Evolutionary conservation across 2,888 invertebrate genomes (phyloP), one percentile per base, ranked within the genome.

Genomic region (Lasius fuliginosus): DNA sequence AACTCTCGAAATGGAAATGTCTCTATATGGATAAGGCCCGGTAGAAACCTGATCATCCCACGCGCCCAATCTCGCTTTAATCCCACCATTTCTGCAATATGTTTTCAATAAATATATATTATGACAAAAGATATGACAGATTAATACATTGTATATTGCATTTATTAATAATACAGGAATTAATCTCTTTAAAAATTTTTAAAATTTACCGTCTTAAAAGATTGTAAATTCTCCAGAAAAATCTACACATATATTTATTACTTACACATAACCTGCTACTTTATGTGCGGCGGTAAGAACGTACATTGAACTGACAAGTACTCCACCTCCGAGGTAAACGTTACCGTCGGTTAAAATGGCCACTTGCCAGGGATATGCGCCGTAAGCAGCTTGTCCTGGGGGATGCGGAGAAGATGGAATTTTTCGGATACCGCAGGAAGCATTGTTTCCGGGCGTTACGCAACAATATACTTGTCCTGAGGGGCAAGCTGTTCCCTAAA

Each of bases 11-110:
- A 97, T 95, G 6, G 94, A 95, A 87, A 96, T 96, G 92, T 97
- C 97, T 90, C 97, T 96, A 85, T 96, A 96, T 0, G 97, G 96
- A 71, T 97, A 95, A 0, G 97, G 96, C 89, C 98, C 97, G 56
- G 95, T 95, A 1, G 96, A 96, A 8, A 95, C 96, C 36, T 96
- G 96, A 0, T 97, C 97, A 93, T 98, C 96, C 97, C 97, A 97
- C 93, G 97, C 98, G 0, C 98, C 98, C 1, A 98, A 94, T 42
- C 98, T 96, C 1, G 97, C 96, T 94, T 97, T 97, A 30, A 97
- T 95, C 18, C 94, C 91, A 8, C 90, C 87, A 71, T 89, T 91
- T 33, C 93, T 94, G 67, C 9, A 74, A 76, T 9, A 46, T 18
- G n/a, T 23, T 64, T 53, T 60, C 15, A 33, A 69, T 58, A 58